phyloP scores from a whole-genome alignment of 2,797 vertebrate genomes.

The Dryobates pubescens region DNA sequence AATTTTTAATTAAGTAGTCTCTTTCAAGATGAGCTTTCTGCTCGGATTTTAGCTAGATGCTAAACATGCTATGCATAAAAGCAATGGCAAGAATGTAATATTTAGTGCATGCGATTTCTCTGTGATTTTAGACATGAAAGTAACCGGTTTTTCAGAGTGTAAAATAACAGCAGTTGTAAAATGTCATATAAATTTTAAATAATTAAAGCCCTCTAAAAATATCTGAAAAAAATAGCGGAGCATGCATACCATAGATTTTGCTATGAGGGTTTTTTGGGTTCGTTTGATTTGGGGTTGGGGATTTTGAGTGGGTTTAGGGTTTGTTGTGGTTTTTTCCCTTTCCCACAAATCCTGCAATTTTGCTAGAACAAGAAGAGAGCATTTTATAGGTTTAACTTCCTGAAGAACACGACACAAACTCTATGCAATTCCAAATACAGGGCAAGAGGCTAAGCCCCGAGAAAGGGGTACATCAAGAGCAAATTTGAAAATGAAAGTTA shows the following conservation, averaged over 20 bases:
- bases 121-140: constrained; percentile 68
- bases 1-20: constrained; percentile 83
- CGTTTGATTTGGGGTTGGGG: background rate
- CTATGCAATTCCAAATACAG: background rate
- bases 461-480: background rate
- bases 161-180: constrained; percentile 70
- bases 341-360: background rate
- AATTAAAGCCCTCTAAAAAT: constrained; percentile 70
- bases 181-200: constrained; percentile 70
- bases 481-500: background rate
- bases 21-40: constrained; percentile 76
- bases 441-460: background rate
- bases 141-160: constrained; percentile 48
- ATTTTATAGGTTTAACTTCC: background rate
- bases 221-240: constrained; percentile 41
- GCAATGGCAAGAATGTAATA: constrained; percentile 45
- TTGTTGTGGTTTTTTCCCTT: too few species aligned
- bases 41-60: constrained; percentile 68
- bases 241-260: background rate
- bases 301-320: background rate
- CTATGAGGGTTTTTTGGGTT: background rate
- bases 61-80: constrained; percentile 67
- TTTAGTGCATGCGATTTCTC: constrained; percentile 57
- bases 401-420: background rate
- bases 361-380: background rate